Evolutionary conservation across 2,113 vertebrate species (phyloP).

Genomic region (Tachysurus vachellii): DNA sequence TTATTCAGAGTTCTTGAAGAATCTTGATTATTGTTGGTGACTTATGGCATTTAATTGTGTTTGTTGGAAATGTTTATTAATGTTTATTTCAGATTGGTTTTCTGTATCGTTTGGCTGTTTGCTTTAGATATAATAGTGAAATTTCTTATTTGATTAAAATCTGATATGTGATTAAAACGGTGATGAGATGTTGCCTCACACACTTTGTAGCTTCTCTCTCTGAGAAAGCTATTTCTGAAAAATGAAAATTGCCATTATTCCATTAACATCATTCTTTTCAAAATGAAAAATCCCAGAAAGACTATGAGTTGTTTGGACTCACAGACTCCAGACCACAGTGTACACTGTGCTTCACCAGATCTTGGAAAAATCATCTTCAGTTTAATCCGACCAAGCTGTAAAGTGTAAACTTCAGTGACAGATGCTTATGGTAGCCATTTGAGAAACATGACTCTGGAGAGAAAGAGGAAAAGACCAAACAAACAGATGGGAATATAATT

Average conservation of each 20-base stretch:
- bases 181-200: background rate
- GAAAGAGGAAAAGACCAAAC: background rate
- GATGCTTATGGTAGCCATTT: background rate
- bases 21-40: background rate
- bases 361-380: conserved; percentile 7
- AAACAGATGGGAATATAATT: conserved; percentile 33
- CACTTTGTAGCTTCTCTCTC: background rate
- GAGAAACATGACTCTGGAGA: conserved; percentile 19
- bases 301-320: background rate
- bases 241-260: background rate
- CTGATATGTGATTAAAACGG: background rate
- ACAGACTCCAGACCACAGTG: background rate
- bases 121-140: background rate
- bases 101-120: background rate
- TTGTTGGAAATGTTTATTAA: background rate
- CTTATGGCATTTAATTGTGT: no score
- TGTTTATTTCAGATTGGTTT: background rate
- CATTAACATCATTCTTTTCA: background rate
- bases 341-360: background rate
- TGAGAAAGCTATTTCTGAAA: background rate
- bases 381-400: background rate
- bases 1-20: background rate
- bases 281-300: background rate
- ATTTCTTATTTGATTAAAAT: no score
- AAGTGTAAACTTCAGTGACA: conserved; percentile 8